A percentile compares a stretch with the other conserved stretches of the same genome.
phyloP scores from a whole-genome alignment of 2,113 vertebrate genomes.

The Xyrauchen texanus region DNA sequence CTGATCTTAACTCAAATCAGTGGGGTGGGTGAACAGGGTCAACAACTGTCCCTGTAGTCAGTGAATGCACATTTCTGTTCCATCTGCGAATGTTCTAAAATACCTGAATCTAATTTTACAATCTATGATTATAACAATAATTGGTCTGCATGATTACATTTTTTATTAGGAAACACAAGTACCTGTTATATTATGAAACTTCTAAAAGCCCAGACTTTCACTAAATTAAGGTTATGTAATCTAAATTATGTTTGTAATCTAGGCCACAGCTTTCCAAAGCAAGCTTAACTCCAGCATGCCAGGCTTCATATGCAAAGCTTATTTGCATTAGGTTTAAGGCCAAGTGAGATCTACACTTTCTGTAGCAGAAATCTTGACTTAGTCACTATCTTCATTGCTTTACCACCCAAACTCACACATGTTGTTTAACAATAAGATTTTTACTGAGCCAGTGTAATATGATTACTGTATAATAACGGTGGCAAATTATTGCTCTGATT shows the following conservation, averaged over 20 bases:
- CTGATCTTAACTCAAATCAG: neutral
- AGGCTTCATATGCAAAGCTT: slow-evolving; percentile 4
- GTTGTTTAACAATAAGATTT: neutral
- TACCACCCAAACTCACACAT: no score
- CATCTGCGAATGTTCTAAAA: neutral
- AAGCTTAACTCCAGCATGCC: slow-evolving; percentile 15
- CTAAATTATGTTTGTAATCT: slow-evolving; percentile 6
- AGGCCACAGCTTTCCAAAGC: slow-evolving; percentile 18
- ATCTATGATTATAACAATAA: neutral
- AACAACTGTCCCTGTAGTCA: slow-evolving; percentile 1
- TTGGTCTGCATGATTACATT: neutral
- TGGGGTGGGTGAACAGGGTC: slow-evolving; percentile 13
- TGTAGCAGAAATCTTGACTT: neutral
- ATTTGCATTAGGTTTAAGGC: slow-evolving; percentile 26
- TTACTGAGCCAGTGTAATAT: no score
- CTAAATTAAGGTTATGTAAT: slow-evolving; percentile 10
- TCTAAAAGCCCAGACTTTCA: slow-evolving; percentile 24
- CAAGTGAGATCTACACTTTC: slow-evolving; percentile 10
- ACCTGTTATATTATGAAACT: slow-evolving; percentile 1
- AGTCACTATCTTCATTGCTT: neutral
- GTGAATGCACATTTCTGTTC: neutral
- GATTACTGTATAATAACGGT: no score
- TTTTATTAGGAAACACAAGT: slow-evolving; percentile 10
- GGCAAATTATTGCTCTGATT: no score
- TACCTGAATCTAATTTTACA: neutral